These are phyloP conservation scores for Lamproptera curius DNA, from an alignment of 2,888 invertebrate species.

Conservation along the genomic window DNA sequence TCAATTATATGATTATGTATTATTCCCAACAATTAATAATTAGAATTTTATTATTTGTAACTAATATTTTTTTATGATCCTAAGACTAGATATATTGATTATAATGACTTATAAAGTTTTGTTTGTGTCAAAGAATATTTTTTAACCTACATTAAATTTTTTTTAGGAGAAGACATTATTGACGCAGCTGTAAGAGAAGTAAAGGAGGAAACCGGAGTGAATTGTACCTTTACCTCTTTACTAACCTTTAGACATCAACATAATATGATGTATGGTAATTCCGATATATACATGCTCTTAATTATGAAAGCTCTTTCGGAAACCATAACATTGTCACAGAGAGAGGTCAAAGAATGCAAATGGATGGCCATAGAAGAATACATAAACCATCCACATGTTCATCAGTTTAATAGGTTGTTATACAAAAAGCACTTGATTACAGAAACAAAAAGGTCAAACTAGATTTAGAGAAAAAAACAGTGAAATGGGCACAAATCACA, in stretches of 20 bases:
- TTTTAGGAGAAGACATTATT: slow-evolving; percentile 87
- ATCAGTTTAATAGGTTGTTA: slow-evolving; percentile 83
- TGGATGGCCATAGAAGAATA: slow-evolving; percentile 92
- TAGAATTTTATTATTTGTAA: no score
- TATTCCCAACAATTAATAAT: no score
- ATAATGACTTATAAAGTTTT: no score
- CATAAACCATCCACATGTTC: slow-evolving; percentile 83
- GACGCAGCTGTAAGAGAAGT: slow-evolving; percentile 92
- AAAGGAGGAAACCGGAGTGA: slow-evolving; percentile 92
- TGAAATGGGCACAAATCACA: slow-evolving; percentile 49
- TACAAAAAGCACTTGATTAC: slow-evolving; percentile 81
- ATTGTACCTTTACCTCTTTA: slow-evolving; percentile 85
- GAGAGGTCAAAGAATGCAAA: slow-evolving; percentile 86
- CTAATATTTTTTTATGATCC: no score
- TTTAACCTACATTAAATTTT: background rate
- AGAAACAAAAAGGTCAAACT: slow-evolving; percentile 79
- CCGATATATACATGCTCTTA: slow-evolving; percentile 91
- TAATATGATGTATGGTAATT: slow-evolving; percentile 86
- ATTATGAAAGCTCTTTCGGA: slow-evolving; percentile 81
- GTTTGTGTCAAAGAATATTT: no score
- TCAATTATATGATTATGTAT: no score
- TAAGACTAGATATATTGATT: no score
- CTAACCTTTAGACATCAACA: slow-evolving; percentile 89
- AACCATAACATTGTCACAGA: slow-evolving; percentile 82
- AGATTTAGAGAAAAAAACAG: slow-evolving; percentile 72